Evolutionary conservation across 2,888 invertebrate species (phyloP), one percentile per base, ranked within the genome.

Genomic region (Omphaloscelis lunosa): DNA sequence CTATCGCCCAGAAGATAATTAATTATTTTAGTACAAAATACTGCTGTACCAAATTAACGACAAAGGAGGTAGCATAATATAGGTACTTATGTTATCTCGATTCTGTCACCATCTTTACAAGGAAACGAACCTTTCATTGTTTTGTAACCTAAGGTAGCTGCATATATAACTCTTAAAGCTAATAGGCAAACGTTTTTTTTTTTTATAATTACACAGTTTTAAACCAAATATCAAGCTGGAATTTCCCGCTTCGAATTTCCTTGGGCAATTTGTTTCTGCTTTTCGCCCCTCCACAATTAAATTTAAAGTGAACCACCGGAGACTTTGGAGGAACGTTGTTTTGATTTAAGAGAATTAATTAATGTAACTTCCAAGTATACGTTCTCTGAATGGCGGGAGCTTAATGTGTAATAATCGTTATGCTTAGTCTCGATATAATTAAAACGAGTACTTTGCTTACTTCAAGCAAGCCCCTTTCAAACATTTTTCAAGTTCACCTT

Each of bases 271-370:
- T 93, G 93, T 93, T 93, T 91, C 90, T 84, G 83, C 84, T 90
- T 90, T 89, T 90, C 90, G 85, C 90, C 91, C 92, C 92, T 91
- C 91, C 89, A 91, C 93, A 94, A 95, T 94, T 94, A 94, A 94
- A 94, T 93, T 94, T 93, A 92, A 94, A 93, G 92, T 92, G 93
- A 93, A 93, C 92, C 91, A 91, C 90, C 90, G 89, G 88, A 91
- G 93, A 91, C 91, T 93, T 88, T 88, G 88, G 88, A 90, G 92
- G 90, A 90, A 89, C 92, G 92, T 93, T 95, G 94, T 94, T 95
- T 95, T 95, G 94, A 95, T 95, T 95, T 95, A 95, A 93, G 93
- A 89, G 92, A 94, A 94, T 94, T 94, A 94, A 95, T 95, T 94
- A 94, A 91, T 92, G 91, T 92, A 90, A 93, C 91, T 93, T 92